Evolutionary conservation across 2,888 invertebrate genomes (phyloP), one percentile per base, ranked within the genome.

Genomic region (Anthrax anthrax): DNA sequence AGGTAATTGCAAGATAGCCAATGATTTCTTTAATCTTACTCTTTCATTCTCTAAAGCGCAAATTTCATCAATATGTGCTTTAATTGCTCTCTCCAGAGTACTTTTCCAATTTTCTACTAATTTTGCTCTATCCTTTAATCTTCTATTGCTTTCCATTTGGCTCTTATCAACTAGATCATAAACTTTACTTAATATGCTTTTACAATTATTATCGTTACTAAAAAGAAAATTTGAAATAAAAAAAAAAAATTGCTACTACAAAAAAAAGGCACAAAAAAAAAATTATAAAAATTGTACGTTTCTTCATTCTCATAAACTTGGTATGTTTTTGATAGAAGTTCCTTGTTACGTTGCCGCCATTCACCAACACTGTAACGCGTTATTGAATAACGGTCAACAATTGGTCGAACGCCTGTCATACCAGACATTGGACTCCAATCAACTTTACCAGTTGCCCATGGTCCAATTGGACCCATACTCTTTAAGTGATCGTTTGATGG

Each of bases 71-170:
- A 77, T 75, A 52, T 82, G 78, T 0, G 77, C 76, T 50, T 72
- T 72, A 51, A 83, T 78, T 12, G 81, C 76, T 47, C 74, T 72
- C 58, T 84, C 84, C 18, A 87, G 69, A 57, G 84, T 83, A 17
- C 73, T 75, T 67, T 84, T 85, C 83, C 83, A 85, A 54, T 80
- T 74, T 55, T 78, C 77, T 45, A 87, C 71, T 50, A 84, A 78
- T 55, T 74, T 74, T 8, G 80, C 76, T 43, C 85, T 76, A 52
- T 75, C 76, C 44, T 75, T 74, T 17, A 86, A 58, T 47, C 77
- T 70, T 51, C 77, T 76, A 1, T 77, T 80, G 49, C 78, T 82
- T 52, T 82, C 79, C 39, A 67, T 67, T 58, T 86, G 84, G 18
- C 76, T 75, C 60, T 80, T 80, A 55, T 82, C 80, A 2, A 81